A percentile compares a stretch with the other conserved stretches of the same genome.
These are phyloP conservation scores for Neolamprologus tretocephalus DNA, from an alignment of 2,113 vertebrate genomes.

Conservation along the genomic window DNA sequence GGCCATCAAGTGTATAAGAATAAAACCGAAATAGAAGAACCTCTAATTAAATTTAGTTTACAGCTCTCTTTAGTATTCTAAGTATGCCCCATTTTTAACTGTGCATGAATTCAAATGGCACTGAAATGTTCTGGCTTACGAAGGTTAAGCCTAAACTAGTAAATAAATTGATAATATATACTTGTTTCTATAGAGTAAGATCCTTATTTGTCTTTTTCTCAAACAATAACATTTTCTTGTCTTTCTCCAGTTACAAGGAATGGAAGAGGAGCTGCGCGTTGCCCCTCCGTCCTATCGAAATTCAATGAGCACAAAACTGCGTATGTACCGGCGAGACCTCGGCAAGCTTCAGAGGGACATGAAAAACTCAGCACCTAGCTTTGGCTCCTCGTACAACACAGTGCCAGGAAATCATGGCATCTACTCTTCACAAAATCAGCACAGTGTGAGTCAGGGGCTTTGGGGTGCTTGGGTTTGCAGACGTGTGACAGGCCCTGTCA, in stretches of 20 bases:
- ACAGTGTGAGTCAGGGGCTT: conserved; percentile 72
- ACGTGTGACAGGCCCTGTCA: background rate
- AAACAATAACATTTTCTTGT: background rate
- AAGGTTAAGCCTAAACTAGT: background rate
- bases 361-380: conserved; percentile 68
- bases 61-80: background rate
- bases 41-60: background rate
- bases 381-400: conserved; percentile 48
- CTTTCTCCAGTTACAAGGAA: conserved; percentile 78
- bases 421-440: conserved; percentile 81
- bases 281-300: conserved; percentile 83
- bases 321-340: conserved; percentile 81
- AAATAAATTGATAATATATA: background rate
- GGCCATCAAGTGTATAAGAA: background rate
- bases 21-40: background rate
- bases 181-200: background rate
- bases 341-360: conserved; percentile 86
- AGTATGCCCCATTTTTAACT: background rate
- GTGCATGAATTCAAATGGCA: background rate
- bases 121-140: background rate
- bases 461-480: background rate
- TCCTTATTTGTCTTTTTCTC: background rate
- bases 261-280: conserved; percentile 86
- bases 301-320: conserved; percentile 84
- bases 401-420: conserved; percentile 65